phyloP scores from a whole-genome alignment of 2,113 vertebrate species.

The Sebastes schlegelii region DNA sequence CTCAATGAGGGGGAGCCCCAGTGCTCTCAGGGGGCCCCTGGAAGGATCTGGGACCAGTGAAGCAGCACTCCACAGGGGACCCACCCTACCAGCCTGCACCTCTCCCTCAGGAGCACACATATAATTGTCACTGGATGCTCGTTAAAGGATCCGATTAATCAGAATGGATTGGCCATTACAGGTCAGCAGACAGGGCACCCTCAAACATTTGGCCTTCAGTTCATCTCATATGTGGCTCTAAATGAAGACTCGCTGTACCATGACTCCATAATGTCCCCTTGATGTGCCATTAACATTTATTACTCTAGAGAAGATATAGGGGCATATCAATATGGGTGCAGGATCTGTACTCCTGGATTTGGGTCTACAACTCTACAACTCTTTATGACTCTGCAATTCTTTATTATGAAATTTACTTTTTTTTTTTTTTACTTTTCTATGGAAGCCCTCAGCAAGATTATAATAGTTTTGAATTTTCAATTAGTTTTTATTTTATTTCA shows the following conservation, averaged over 20 bases:
- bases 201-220: conserved; percentile 88
- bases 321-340: background rate
- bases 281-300: conserved; percentile 73
- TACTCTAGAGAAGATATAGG: conserved; percentile 20
- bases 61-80: conserved; percentile 81
- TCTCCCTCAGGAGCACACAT: conserved; percentile 78
- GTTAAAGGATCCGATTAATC: conserved; percentile 92
- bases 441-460: background rate
- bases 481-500: too few relatives aligned
- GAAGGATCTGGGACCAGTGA: conserved; percentile 84
- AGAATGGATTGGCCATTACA: conserved; percentile 90
- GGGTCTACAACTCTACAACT: background rate
- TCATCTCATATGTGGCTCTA: conserved; percentile 85
- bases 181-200: conserved; percentile 87
- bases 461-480: too few relatives aligned
- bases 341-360: background rate
- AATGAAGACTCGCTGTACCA: conserved; percentile 90
- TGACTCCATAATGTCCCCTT: conserved; percentile 81
- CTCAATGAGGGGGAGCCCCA: conserved; percentile 8
- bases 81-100: conserved; percentile 84
- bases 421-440: background rate
- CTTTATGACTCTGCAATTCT: background rate
- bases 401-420: background rate
- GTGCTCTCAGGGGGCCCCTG: conserved; percentile 70
- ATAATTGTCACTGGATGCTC: conserved; percentile 91